A percentile compares a stretch with the other conserved stretches of the same genome.
Evolutionary conservation across 2,888 invertebrate species (phyloP).

Genomic region (Malthinus flaveolus): DNA sequence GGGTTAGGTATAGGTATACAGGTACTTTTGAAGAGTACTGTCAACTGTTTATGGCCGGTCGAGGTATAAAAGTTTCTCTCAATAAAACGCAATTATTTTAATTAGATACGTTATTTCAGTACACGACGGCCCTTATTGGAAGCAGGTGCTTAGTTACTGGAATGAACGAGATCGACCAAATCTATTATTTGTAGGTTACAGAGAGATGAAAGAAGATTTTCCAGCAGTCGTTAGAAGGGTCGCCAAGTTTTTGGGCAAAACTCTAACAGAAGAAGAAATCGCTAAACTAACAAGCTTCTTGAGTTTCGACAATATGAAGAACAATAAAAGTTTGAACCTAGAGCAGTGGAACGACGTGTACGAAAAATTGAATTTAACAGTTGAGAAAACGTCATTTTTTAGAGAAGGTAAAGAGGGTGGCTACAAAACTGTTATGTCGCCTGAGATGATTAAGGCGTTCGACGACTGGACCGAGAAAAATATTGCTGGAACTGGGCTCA

Average conservation of each 20-base stretch:
- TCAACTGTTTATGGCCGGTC: background rate
- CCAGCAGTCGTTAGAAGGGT: background rate
- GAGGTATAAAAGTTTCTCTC: background rate
- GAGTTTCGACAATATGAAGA: background rate
- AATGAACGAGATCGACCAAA: background rate
- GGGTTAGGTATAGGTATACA: background rate
- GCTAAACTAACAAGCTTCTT: background rate
- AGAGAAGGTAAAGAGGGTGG: background rate
- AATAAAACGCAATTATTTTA: no score
- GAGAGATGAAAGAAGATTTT: background rate
- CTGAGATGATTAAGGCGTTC: background rate
- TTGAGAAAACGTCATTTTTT: background rate
- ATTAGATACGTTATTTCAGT: background rate
- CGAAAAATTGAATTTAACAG: background rate
- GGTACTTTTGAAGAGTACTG: background rate
- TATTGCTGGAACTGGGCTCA: background rate
- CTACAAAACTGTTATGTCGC: background rate
- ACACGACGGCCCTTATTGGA: background rate
- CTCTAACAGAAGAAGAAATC: background rate
- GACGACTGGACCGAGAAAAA: background rate
- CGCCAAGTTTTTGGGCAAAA: background rate
- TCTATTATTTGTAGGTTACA: background rate
- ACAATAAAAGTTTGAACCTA: background rate
- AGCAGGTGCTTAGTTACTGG: background rate
- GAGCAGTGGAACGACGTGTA: background rate